Percentiles rank a stretch among this genome's conserved stretches.
phyloP scores from a whole-genome alignment of 2,888 invertebrate species.

The Apeira syringaria region DNA sequence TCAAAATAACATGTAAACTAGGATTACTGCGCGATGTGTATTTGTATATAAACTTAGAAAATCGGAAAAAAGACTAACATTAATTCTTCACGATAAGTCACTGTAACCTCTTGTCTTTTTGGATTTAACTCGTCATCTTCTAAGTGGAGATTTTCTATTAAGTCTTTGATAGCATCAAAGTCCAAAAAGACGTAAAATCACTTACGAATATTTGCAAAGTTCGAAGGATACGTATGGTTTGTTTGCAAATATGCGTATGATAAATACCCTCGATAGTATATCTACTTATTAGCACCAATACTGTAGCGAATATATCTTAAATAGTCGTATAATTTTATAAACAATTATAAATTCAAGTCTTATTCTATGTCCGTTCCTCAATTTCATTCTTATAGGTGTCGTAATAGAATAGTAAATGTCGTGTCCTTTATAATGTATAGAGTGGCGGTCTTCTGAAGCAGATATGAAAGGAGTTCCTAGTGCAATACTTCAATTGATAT shows the following conservation, averaged over 20 bases:
- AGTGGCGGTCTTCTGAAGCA: constrained; percentile 26
- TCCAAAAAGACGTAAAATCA: constrained; percentile 29
- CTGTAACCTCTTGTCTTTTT: constrained; percentile 42
- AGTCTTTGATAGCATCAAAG: constrained; percentile 20
- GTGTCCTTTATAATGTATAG: constrained; percentile 72
- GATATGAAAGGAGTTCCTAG: constrained; percentile 21
- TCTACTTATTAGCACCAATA: constrained; percentile 52
- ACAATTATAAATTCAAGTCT: constrained; percentile 64
- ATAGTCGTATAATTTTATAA: constrained; percentile 62
- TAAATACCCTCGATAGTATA: constrained; percentile 37
- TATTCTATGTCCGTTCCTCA: constrained; percentile 80
- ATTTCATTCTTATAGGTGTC: constrained; percentile 81
- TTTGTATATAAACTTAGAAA: constrained; percentile 66
- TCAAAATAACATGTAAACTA: constrained; percentile 40
- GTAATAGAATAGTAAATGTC: constrained; percentile 80
- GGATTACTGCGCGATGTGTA: constrained; percentile 46
- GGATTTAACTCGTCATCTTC: constrained; percentile 39
- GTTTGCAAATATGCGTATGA: constrained; percentile 14
- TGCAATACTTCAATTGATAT: constrained; percentile 5
- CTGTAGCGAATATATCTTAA: constrained; percentile 46
- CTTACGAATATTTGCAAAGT: constrained; percentile 20
- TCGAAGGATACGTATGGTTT: not conserved
- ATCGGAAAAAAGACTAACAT: constrained; percentile 59
- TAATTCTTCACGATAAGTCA: constrained; percentile 34
- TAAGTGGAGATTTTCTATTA: constrained; percentile 23